These are phyloP conservation scores for Gyrodactylus salaris DNA, from an alignment of 1,140 invertebrate species.

Conservation along the genomic window DNA sequence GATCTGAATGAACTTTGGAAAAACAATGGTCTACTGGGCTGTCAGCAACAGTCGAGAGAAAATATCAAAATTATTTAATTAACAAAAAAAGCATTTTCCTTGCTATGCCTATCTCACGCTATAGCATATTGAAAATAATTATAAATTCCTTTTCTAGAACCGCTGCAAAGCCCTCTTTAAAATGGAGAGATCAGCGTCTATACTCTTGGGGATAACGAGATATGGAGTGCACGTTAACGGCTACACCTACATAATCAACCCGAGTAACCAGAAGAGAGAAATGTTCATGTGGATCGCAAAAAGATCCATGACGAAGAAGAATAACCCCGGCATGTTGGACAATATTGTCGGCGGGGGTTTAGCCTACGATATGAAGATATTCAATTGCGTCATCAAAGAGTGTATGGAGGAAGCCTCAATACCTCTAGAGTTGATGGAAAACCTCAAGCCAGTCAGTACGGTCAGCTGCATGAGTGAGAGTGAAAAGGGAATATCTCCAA, in stretches of 20 bases:
- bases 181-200: slow-evolving; percentile 54
- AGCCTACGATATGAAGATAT: slow-evolving; percentile 44
- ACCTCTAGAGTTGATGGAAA: slow-evolving; percentile 13
- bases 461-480: slow-evolving; percentile 14
- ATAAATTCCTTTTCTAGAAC: not conserved
- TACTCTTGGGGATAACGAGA: slow-evolving; percentile 55
- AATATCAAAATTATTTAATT: too few species aligned
- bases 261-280: slow-evolving; percentile 29
- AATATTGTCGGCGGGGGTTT: slow-evolving; percentile 62
- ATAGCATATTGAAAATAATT: too few species aligned
- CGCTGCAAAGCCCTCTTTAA: slow-evolving; percentile 28
- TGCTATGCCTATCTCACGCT: too few species aligned
- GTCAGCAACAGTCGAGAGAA: too few species aligned
- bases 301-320: slow-evolving; percentile 52
- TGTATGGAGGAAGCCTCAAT: slow-evolving; percentile 57
- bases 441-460: slow-evolving; percentile 15
- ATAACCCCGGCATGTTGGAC: slow-evolving; percentile 69
- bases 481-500: slow-evolving; percentile 51
- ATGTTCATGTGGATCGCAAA: slow-evolving; percentile 66
- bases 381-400: slow-evolving; percentile 59
- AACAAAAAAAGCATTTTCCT: too few species aligned
- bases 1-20: too few species aligned
- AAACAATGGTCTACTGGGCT: too few species aligned
- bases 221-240: slow-evolving; percentile 77
- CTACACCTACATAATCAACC: slow-evolving; percentile 28